phyloP scores from a whole-genome alignment of 35 echinoderm and acorn worm genomes.

The Lytechinus pictus region DNA sequence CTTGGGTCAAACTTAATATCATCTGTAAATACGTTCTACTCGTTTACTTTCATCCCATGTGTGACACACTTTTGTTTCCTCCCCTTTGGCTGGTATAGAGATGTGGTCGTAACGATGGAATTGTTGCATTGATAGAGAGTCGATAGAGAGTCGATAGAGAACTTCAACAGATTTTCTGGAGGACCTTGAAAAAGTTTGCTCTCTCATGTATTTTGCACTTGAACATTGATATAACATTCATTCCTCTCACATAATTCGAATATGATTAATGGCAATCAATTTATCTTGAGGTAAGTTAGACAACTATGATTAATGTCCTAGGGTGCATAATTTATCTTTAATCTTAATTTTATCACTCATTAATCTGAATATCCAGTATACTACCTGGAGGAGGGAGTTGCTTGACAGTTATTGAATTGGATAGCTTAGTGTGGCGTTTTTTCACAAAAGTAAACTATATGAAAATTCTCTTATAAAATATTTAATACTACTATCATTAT shows the following conservation, averaged over 20 bases:
- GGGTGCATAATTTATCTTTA: too few species aligned
- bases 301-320: too few species aligned
- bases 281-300: too few species aligned
- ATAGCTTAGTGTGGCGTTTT: too few species aligned
- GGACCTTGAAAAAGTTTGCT: not conserved
- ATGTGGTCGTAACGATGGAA: not conserved
- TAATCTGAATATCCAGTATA: too few species aligned
- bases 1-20: constrained; percentile 22
- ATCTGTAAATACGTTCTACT: constrained; percentile 8
- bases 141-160: not conserved
- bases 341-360: too few species aligned
- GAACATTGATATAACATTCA: not conserved
- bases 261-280: not conserved
- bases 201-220: not conserved
- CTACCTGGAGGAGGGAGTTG: too few species aligned
- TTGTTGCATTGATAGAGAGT: not conserved
- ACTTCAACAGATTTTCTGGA: not conserved
- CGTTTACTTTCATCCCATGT: not conserved
- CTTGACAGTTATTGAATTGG: too few species aligned
- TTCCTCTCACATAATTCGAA: not conserved
- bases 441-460: too few species aligned
- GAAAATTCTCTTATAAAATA: too few species aligned
- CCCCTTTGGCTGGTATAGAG: not conserved
- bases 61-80: not conserved
- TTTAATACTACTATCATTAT: too few species aligned